Evolutionary conservation across 2,797 vertebrate species (phyloP).

Genomic region (Scleropages formosus): DNA sequence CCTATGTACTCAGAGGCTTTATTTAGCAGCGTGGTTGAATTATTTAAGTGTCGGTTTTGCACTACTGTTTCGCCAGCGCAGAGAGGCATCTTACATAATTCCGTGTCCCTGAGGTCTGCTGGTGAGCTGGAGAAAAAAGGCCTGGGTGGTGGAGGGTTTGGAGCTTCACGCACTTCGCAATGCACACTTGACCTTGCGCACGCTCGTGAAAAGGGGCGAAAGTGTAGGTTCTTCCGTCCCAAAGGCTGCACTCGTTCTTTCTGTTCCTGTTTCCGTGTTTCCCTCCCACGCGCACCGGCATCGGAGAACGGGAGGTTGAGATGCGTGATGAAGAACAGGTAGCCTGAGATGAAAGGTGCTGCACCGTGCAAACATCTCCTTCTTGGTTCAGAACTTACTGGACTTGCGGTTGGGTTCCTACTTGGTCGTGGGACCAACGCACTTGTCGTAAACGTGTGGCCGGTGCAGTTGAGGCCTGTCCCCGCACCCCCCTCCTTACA

Average conservation of each 20-base stretch:
- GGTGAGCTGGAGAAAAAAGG: slow-evolving; percentile 37
- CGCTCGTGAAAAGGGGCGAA: background rate
- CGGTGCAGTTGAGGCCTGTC: background rate
- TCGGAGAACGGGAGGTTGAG: background rate
- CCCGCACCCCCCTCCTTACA: background rate
- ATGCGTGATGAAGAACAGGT: background rate
- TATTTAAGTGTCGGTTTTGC: slow-evolving; percentile 53
- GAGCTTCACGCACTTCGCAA: background rate
- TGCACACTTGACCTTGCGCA: background rate
- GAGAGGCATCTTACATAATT: slow-evolving; percentile 53
- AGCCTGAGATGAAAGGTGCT: background rate
- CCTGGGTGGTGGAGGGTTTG: background rate
- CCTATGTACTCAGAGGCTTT: slow-evolving; percentile 45
- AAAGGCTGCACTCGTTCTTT: background rate
- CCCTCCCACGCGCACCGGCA: background rate
- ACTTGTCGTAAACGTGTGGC: no score
- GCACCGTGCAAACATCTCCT: background rate
- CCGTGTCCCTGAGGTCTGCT: slow-evolving; percentile 47
- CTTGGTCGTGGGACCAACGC: no score
- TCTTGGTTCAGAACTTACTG: background rate
- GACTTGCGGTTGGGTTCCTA: background rate
- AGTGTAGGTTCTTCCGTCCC: background rate
- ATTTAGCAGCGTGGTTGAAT: slow-evolving; percentile 57
- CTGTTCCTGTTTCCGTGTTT: no score
- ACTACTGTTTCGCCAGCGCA: slow-evolving; percentile 50